Base-by-base conservation (phyloP, 2,888 invertebrate species). In the Morpho deidamia region DNA sequence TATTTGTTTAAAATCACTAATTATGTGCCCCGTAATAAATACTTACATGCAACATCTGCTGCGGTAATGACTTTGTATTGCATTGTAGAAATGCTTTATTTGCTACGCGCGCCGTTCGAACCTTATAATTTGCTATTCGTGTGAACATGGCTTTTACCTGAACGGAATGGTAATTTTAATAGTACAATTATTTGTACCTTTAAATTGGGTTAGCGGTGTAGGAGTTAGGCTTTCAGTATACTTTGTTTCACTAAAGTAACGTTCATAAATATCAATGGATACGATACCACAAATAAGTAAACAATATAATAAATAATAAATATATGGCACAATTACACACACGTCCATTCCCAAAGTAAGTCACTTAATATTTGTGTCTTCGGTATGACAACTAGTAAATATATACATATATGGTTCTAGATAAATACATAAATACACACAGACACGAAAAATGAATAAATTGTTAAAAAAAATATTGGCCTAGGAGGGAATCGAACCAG, bases 1-100 rank as follows among this genome's bases (percentile, higher is more conserved):
- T 87, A 84, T 88, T 89, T 88, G 88, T 84, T 84, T 78, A 80
- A 81, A 85, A 83, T 85, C 78, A 79, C 81, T 85, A 84, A 87
- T 88, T 86, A 87, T 70, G 72, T 72, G 69, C 71, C 77, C 76
- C 65, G 79, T 86, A 87, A 88, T 87, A 81, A 81, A 83, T 83
- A 82, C 78, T 79, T 84, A 75, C 75, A 78, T 73, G 75, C 78
- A 78, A 81, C 88, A 87, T 88, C 87, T 89, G 88, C 78, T 74
- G 72, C 63, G 66, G 65, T 78, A 82, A 80, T 82, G 76, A 70
- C 66, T 59, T 61, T 65, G 70, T 68, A 69, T 67, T 72, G 76
- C 69, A 77, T 74, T 81, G 75, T 78, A 69, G 69, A 70, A 73
- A 76, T 78, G 76, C 76, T 83, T 82, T 78, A 78, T 82, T 82